phyloP scores from a whole-genome alignment of 2,113 vertebrate species.

The Cariama cristata region DNA sequence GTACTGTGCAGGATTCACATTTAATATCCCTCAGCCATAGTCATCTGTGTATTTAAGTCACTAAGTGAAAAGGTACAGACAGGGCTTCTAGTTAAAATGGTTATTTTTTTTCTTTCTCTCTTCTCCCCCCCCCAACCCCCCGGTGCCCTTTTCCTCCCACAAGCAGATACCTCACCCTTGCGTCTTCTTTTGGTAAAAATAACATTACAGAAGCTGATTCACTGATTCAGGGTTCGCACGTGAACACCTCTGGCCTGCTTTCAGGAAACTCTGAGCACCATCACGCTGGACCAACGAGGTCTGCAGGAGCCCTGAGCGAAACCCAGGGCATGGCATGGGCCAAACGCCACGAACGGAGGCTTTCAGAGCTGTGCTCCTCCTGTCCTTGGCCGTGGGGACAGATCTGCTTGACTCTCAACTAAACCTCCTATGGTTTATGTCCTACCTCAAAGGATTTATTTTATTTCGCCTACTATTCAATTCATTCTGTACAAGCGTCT shows the following conservation, averaged over 20 bases:
- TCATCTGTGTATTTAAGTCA: constrained; percentile 71
- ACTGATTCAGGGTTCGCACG: not conserved
- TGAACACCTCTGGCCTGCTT: not conserved
- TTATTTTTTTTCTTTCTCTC: not conserved
- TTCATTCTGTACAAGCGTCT: not conserved
- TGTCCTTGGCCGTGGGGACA: not conserved
- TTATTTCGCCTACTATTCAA: not conserved
- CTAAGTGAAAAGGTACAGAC: constrained; percentile 60
- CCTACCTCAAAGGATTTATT: not conserved
- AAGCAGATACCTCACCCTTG: not conserved
- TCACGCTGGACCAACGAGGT: not conserved
- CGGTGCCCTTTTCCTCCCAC: not conserved
- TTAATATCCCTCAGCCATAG: constrained; percentile 64
- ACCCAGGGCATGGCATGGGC: not conserved
- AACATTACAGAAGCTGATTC: not conserved
- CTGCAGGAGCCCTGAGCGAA: not conserved
- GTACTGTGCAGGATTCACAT: constrained; percentile 67
- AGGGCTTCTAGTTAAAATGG: constrained; percentile 38
- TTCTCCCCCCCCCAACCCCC: not conserved
- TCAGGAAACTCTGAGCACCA: not conserved
- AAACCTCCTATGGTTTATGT: not conserved
- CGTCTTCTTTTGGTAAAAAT: not conserved
- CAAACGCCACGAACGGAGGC: not conserved
- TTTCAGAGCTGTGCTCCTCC: not conserved
- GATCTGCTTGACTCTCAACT: not conserved